Evolutionary conservation across 2,797 vertebrate genomes (phyloP).

Genomic region (Anomalospiza imberbis): DNA sequence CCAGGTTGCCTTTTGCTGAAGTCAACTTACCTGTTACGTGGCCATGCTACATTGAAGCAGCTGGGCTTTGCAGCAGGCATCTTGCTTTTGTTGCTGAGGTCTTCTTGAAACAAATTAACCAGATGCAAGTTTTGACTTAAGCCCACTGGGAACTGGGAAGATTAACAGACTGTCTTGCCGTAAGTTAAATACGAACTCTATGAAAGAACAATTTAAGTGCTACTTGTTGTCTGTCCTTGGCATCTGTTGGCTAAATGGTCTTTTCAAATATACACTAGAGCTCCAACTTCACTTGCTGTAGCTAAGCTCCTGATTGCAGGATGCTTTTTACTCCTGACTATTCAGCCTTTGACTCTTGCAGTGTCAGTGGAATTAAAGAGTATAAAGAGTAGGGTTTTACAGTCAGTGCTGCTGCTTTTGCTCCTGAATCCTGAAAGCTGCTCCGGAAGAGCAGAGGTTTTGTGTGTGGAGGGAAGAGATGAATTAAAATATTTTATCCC

Average conservation of each 20-base stretch:
- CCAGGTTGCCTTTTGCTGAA: neutral
- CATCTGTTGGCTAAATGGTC: slow-evolving; percentile 17
- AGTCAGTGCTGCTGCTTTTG: neutral
- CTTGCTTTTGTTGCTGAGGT: neutral
- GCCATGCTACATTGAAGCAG: neutral
- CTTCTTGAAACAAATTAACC: neutral
- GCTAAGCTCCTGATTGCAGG: neutral
- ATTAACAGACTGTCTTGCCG: neutral
- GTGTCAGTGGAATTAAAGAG: slow-evolving; percentile 28
- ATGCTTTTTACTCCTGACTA: slow-evolving; percentile 14
- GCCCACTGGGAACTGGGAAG: neutral
- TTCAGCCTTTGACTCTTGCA: slow-evolving; percentile 3
- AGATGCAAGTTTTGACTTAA: neutral
- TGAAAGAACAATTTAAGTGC: neutral
- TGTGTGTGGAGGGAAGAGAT: neutral
- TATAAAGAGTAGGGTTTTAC: slow-evolving; percentile 22
- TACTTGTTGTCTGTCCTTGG: slow-evolving; percentile 25
- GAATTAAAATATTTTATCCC: slow-evolving; percentile 23
- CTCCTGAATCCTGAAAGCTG: slow-evolving; percentile 1
- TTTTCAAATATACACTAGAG: neutral
- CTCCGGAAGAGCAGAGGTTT: neutral
- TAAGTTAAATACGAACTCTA: neutral
- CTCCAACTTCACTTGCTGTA: neutral
- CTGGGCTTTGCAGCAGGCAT: neutral
- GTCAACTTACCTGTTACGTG: neutral